Evolutionary conservation across 2,888 invertebrate species (phyloP), one percentile per base, ranked within the genome.

Genomic region (Ctena decussata): DNA sequence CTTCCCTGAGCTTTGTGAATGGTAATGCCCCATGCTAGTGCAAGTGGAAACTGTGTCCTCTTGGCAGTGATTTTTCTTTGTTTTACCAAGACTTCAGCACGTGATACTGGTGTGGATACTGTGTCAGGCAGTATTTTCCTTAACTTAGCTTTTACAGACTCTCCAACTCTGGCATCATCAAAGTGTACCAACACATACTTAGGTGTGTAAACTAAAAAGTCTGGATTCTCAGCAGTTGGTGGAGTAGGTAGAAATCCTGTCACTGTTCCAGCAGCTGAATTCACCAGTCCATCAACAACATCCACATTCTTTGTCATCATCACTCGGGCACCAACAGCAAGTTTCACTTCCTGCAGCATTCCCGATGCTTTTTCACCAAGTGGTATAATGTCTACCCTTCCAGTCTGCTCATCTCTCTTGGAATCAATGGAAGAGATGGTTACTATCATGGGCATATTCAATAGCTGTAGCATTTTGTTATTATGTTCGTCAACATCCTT

Each of bases 1-100:
- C 27, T 79, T 21, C 83, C 83, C 39, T 83, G 83, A 6, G 32
- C 75, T 49, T 83, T 83, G 65, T 83, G 78, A 41, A 84, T 76
- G 24, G 79, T 84, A 21, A 75, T 57, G 39, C 57, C 70, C 84
- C 84, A 84, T 24, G 76, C 24, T 18, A 78, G 73, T 21, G 24
- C n/a, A 21, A 74, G 60, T 24, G 78, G 73, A 70, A 73, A 82
- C 41, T 73, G 78, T 37, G 12, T 8, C n/a, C n/a, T n/a, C n/a
- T n/a, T n/a, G n/a, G n/a, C n/a, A n/a, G n/a, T n/a, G n/a, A n/a
- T n/a, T n/a, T n/a, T n/a, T n/a, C n/a, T n/a, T n/a, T n/a, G n/a
- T n/a, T n/a, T n/a, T n/a, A n/a, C n/a, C n/a, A n/a, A n/a, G n/a
- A n/a, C n/a, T n/a, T n/a, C n/a, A n/a, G n/a, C n/a, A 15, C 12